Evolutionary conservation across 2,113 vertebrate species (phyloP), one percentile per base, ranked within the genome.

Genomic region (Collichthys lucidus): DNA sequence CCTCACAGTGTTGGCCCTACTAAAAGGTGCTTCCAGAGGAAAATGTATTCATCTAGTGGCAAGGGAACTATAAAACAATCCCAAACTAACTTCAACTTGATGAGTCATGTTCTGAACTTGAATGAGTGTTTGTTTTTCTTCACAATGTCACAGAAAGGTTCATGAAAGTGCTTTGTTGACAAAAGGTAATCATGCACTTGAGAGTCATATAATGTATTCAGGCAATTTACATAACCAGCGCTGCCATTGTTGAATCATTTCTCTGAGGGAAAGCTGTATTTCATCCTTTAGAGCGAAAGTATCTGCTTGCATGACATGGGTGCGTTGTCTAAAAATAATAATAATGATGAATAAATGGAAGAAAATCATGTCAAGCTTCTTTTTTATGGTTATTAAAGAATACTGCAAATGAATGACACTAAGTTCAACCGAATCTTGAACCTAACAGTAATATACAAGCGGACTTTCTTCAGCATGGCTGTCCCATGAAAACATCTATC

Each of bases 161-260:
- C 11, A 72, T 15, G 24, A 82, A 83, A 55, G n/a, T 62, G 31
- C 65, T 81, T 40, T 78, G 61, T 59, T 85, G 40, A 64, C 29
- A 40, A 17, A 49, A 5, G 4, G 40, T 76, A 52, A 15, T 19
- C 50, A 53, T 22, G 44, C 71, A 24, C 53, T 44, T 17, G 29
- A 60, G 26, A 59, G 17, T 22, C 42, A 57, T 22, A 56, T 1
- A 42, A 20, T 50, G 6, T 63, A 16, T 75, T 55, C 62, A 50
- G 35, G 15, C 14, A 1, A 15, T 4, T 49, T 72, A 1, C 1
- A 2, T 55, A 26, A 42, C 5, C 4, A 16, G 15, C 49, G 69
- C 62, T 68, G 49, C 22, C 12, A 22, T 57, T 73, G 24, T 66
- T 11, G 59, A 74, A 17, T 61, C 52, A 2, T 83, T 57, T 47